These are phyloP conservation scores for Tenodera sinensis DNA, from an alignment of 2,888 invertebrate species.

Conservation along the genomic window DNA sequence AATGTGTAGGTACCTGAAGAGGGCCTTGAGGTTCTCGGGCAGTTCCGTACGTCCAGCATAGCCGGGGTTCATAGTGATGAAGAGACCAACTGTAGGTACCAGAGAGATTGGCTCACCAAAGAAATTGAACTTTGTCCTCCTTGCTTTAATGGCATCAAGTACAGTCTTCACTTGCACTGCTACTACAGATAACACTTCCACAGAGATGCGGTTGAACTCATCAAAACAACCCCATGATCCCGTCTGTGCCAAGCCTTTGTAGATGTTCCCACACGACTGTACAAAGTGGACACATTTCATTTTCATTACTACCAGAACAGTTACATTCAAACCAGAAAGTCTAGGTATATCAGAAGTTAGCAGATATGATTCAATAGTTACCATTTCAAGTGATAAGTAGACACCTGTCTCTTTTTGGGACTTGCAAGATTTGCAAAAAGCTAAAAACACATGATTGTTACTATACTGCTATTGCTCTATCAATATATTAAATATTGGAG, in stretches of 20 bases:
- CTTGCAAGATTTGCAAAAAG: too few relatives aligned
- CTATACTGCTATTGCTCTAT: too few relatives aligned
- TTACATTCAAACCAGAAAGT: too few relatives aligned
- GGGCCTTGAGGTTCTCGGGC: constrained; percentile 69
- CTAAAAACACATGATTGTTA: too few relatives aligned
- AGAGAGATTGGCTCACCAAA: constrained; percentile 76
- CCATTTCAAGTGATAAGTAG: too few relatives aligned
- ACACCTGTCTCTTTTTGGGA: too few relatives aligned
- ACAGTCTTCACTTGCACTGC: constrained; percentile 88
- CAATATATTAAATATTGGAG: too few relatives aligned
- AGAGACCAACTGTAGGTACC: constrained; percentile 78
- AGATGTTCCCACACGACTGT: constrained; percentile 85
- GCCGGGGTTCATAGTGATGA: constrained; percentile 96
- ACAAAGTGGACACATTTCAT: background rate
- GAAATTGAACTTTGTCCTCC: constrained; percentile 77
- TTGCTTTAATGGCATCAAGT: constrained; percentile 80
- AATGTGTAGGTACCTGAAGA: constrained; percentile 45
- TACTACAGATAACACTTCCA: constrained; percentile 92
- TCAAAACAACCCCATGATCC: constrained; percentile 98
- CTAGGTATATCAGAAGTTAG: too few relatives aligned
- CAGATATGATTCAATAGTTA: too few relatives aligned
- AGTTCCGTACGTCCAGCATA: constrained; percentile 89
- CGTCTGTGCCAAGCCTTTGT: constrained; percentile 92
- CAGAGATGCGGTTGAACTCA: constrained; percentile 92
- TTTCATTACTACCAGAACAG: too few relatives aligned